Conservation (phyloP, 2,113 vertebrate species). For the Montifringilla adamsi region DNA sequence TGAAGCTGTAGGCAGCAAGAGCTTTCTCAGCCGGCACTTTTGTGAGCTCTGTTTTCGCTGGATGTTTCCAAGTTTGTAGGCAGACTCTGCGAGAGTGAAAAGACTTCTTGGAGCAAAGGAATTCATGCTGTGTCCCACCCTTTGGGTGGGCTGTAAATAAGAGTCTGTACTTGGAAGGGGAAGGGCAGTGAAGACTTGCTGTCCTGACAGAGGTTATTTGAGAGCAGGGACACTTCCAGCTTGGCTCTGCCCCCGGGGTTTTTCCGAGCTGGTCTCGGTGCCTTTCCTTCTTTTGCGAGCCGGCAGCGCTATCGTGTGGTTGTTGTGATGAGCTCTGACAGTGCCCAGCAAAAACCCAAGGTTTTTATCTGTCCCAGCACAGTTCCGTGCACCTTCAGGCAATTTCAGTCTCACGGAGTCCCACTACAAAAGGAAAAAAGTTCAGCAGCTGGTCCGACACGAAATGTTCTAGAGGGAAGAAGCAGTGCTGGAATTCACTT, state of each 20-base stretch:
- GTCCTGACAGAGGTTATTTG: not conserved
- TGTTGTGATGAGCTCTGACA: not conserved
- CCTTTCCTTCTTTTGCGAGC: accelerated
- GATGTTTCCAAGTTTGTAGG: not conserved
- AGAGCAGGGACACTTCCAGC: not conserved
- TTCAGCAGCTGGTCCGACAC: no score
- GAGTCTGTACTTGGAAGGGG: not conserved
- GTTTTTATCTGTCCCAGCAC: accelerated
- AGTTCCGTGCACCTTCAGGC: accelerated
- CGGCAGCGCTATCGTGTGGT: not conserved
- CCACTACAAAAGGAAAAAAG: not conserved
- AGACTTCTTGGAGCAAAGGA: not conserved
- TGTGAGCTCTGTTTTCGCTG: accelerated
- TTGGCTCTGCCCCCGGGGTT: not conserved
- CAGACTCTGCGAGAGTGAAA: not conserved
- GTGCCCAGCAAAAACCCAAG: not conserved
- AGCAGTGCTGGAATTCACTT: not conserved
- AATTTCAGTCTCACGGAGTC: not conserved
- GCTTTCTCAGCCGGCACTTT: not conserved
- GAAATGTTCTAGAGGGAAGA: not conserved
- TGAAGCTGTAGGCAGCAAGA: not conserved
- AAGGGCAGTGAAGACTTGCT: not conserved
- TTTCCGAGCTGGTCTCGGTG: not conserved
- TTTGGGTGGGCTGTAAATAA: not conserved
- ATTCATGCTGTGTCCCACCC: not conserved